Conservation (phyloP, 2,888 invertebrate genomes). For the Spicauda simplicius region DNA sequence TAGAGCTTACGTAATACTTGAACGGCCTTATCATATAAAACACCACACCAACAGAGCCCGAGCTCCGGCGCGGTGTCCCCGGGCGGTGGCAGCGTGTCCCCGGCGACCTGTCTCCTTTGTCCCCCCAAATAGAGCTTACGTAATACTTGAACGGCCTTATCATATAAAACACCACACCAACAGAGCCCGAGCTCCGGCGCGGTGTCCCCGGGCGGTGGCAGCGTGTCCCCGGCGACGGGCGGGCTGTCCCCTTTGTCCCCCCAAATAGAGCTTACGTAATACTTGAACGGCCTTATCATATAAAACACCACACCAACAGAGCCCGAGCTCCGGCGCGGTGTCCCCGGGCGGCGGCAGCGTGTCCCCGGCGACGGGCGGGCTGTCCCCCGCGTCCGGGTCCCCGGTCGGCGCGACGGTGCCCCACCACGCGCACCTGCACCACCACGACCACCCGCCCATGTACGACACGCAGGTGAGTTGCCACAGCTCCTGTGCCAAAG, state of each 20-base stretch:
- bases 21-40: too few species aligned
- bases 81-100: conserved; percentile 68
- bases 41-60: conserved; percentile 62
- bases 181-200: conserved; percentile 77
- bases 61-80: conserved; percentile 70
- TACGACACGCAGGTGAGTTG: conserved; percentile 71
- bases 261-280: too few species aligned
- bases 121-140: too few species aligned
- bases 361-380: conserved; percentile 75
- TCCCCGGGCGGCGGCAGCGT: conserved; percentile 66
- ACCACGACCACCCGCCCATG: conserved; percentile 48
- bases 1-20: too few species aligned
- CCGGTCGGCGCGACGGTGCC: conserved; percentile 77
- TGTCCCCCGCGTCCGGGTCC: conserved; percentile 76
- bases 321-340: conserved; percentile 72
- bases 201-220: conserved; percentile 63
- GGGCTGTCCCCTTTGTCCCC: conserved; percentile 75
- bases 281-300: too few species aligned
- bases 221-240: conserved; percentile 75
- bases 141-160: too few species aligned
- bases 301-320: conserved; percentile 56
- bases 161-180: too few species aligned
- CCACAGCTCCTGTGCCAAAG: neutral
- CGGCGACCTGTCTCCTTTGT: too few species aligned
- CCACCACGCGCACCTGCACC: conserved; percentile 52